phyloP scores from a whole-genome alignment of 2,113 vertebrate species.

The Alexandromys fortis region DNA sequence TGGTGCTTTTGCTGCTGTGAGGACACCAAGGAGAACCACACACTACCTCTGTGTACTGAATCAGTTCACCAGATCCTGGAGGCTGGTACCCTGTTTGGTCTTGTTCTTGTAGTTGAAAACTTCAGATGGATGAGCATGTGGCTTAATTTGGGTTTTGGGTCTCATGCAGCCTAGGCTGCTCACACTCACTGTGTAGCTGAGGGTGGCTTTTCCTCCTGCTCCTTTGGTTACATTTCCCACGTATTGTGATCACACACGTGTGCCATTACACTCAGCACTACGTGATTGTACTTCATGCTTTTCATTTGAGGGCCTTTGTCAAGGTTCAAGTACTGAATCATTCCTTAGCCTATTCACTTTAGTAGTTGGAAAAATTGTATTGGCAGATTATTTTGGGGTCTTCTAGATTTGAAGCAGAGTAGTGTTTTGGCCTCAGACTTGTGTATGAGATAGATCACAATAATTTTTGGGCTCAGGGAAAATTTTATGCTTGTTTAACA shows the following conservation, averaged over 20 bases:
- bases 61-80: background rate
- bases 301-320: background rate
- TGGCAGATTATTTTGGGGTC: constrained; percentile 3
- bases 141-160: background rate
- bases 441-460: background rate
- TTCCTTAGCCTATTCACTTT: constrained; percentile 9
- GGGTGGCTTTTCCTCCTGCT: background rate
- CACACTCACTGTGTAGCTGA: background rate
- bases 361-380: constrained; percentile 30
- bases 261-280: background rate
- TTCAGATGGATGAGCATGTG: background rate
- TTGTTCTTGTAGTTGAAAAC: background rate
- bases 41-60: constrained; percentile 14
- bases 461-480: background rate
- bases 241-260: background rate
- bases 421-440: constrained; percentile 20
- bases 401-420: constrained; percentile 39
- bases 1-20: background rate
- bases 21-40: background rate
- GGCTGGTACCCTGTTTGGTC: background rate
- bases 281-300: background rate
- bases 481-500: constrained; percentile 51
- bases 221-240: background rate
- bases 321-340: constrained; percentile 42
- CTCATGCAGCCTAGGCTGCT: background rate